These are phyloP conservation scores for Porphyrio hochstetteri DNA, from an alignment of 2,113 vertebrate species.

Conservation along the genomic window DNA sequence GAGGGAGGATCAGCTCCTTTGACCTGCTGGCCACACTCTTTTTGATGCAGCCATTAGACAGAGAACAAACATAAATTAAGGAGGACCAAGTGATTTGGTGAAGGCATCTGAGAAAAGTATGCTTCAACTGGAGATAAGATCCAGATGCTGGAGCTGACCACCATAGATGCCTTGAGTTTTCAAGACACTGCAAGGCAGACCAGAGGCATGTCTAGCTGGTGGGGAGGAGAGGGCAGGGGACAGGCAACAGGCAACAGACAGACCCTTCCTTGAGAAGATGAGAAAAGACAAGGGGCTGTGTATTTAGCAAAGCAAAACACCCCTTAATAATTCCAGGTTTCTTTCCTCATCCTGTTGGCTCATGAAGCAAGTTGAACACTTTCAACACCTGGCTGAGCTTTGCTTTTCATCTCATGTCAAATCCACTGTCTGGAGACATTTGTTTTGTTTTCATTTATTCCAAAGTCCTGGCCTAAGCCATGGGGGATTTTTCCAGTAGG, in stretches of 20 bases:
- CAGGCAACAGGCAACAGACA: not conserved
- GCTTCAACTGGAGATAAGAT: not conserved
- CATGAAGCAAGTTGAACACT: not conserved
- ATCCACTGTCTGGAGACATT: not conserved
- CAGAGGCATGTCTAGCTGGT: not conserved
- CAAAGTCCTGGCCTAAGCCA: not conserved
- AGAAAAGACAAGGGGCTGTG: not conserved
- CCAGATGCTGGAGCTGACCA: not conserved
- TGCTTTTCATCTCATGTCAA: not conserved
- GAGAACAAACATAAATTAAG: not conserved
- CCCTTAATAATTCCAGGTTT: constrained; percentile 1
- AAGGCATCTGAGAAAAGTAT: not conserved
- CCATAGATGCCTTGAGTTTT: not conserved
- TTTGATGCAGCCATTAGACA: not conserved
- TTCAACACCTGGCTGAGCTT: not conserved
- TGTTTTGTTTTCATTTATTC: constrained; percentile 49
- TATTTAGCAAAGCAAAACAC: not conserved
- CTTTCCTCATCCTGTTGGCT: not conserved
- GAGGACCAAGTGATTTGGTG: not conserved
- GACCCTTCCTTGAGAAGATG: not conserved
- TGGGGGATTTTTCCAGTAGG: constrained; percentile 13
- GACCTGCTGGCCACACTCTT: too few species aligned
- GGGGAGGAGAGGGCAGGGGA: not conserved
- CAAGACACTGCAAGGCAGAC: not conserved
- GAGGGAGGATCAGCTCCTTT: too few species aligned